A percentile compares a stretch with the other conserved stretches of the same genome.
Conservation (phyloP, 2,888 invertebrate genomes). For the Hydrotaea diabolus region DNA sequence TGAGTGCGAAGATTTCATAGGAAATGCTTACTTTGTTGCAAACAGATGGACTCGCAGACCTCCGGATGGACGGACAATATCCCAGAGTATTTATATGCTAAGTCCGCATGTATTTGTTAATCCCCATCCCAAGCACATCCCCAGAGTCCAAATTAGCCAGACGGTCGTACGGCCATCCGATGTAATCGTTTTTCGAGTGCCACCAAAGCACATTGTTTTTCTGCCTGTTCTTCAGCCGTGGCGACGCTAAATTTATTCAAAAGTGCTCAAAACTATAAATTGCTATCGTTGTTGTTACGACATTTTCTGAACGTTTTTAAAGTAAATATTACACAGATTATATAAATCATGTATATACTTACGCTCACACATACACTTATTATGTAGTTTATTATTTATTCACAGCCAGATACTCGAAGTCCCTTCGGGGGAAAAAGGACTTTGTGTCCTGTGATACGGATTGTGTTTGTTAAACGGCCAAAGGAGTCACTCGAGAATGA, state of each 20-base stretch:
- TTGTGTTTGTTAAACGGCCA: neutral
- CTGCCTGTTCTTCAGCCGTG: neutral
- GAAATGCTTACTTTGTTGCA: constrained; percentile 2
- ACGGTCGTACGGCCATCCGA: neutral
- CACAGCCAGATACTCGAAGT: neutral
- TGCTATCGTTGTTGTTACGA: neutral
- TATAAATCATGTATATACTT: neutral
- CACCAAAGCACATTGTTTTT: neutral
- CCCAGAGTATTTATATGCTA: neutral
- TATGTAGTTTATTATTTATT: neutral
- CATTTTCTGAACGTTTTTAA: neutral
- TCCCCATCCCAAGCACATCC: neutral
- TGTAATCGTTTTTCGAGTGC: neutral
- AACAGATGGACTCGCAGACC: neutral
- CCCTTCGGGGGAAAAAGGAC: neutral
- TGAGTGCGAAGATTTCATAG: neutral
- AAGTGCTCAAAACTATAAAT: neutral
- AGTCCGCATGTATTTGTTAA: neutral
- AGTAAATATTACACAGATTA: neutral
- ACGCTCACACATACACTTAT: neutral
- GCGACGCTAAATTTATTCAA: neutral
- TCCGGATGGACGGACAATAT: neutral
- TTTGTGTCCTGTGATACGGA: neutral
- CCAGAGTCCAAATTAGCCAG: neutral
- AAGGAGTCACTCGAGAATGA: neutral